phyloP scores from a whole-genome alignment of 2,113 vertebrate genomes.

The Arvicanthis niloticus region DNA sequence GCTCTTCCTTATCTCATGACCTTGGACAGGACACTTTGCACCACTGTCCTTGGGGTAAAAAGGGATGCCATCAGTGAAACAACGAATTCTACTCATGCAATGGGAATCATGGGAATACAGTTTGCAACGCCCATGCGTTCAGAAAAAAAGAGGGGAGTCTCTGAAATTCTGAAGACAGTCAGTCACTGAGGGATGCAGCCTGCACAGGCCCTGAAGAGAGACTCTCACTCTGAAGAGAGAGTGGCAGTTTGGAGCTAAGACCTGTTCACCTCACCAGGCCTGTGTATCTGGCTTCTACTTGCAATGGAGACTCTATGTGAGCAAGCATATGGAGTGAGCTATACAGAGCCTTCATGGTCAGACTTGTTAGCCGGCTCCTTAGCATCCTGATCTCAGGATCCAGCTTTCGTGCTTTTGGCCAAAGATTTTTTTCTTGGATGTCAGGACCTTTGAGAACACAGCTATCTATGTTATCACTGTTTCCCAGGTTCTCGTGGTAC shows the following conservation, averaged over 20 bases:
- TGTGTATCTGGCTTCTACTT: not conserved
- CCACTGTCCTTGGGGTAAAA: not conserved
- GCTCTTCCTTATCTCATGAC: not conserved
- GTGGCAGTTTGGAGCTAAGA: not conserved
- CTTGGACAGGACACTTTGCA: not conserved
- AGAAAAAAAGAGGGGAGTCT: not conserved
- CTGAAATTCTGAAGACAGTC: not conserved
- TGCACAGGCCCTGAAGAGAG: rapidly evolving
- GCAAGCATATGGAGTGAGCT: not conserved
- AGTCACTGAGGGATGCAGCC: not conserved
- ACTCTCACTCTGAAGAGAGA: not conserved
- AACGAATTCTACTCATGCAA: not conserved
- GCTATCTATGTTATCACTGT: not conserved
- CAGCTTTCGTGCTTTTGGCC: not conserved
- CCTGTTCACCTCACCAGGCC: not conserved
- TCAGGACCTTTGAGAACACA: not conserved
- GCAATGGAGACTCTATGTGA: not conserved
- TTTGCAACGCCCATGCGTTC: not conserved
- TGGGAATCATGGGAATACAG: not conserved
- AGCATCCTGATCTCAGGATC: not conserved
- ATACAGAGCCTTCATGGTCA: not conserved
- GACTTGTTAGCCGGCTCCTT: not conserved
- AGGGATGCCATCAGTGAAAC: not conserved
- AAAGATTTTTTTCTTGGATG: not conserved
- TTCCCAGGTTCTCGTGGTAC: not conserved